A percentile compares a stretch with the other conserved stretches of the same genome.
Evolutionary conservation across 2,797 vertebrate genomes (phyloP).

Genomic region (Silurus lanzhouensis): DNA sequence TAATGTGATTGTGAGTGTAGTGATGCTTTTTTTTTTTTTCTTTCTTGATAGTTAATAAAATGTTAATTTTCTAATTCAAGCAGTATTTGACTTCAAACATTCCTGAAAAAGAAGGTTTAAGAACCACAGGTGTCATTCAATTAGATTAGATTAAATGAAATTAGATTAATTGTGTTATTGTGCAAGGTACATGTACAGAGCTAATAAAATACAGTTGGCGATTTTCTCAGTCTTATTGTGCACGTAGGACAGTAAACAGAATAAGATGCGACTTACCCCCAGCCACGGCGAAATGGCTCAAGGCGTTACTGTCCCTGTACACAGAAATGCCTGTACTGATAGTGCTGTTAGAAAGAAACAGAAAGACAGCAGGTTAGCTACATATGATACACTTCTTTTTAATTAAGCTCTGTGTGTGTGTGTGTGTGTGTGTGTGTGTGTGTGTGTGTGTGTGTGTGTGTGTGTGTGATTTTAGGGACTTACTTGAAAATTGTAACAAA

Average conservation of each 20-base stretch:
- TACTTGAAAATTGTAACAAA: slow-evolving; percentile 91
- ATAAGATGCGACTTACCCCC: slow-evolving; percentile 80
- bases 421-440: too few relatives aligned
- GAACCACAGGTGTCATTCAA: neutral
- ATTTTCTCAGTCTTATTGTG: neutral
- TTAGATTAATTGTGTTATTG: too few relatives aligned
- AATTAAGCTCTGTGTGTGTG: too few relatives aligned
- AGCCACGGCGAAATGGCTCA: slow-evolving; percentile 82
- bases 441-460: too few relatives aligned
- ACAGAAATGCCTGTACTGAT: slow-evolving; percentile 81
- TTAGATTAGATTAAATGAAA: too few relatives aligned
- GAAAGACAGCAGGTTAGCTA: neutral
- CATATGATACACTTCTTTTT: neutral
- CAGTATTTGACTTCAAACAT: neutral
- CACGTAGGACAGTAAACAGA: neutral
- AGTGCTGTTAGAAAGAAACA: slow-evolving; percentile 66
- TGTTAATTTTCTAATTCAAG: neutral
- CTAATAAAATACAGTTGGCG: too few relatives aligned
- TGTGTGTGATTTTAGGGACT: slow-evolving; percentile 54
- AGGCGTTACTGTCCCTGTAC: slow-evolving; percentile 79
- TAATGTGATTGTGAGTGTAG: too few relatives aligned
- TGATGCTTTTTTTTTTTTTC: neutral
- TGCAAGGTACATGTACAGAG: too few relatives aligned
- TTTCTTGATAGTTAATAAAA: neutral
- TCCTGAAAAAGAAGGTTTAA: neutral